phyloP scores from a whole-genome alignment of 2,888 invertebrate species.

The Tachystola acroxantha region DNA sequence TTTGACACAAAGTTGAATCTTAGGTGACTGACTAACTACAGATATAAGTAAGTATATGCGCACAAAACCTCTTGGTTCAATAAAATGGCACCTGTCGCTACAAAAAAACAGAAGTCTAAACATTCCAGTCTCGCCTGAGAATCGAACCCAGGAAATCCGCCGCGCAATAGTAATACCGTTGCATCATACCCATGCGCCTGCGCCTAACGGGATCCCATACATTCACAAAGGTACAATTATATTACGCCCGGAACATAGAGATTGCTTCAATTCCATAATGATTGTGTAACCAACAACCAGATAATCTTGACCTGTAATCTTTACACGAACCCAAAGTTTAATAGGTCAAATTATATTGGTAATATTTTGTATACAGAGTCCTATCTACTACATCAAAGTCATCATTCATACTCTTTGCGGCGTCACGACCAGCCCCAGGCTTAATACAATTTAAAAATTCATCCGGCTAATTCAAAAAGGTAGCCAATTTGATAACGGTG shows the following conservation, averaged over 20 bases:
- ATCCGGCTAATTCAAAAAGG: constrained; percentile 59
- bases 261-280: constrained; percentile 65
- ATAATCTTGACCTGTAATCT: constrained; percentile 13
- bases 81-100: no score
- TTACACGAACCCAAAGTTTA: constrained; percentile 17
- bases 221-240: constrained; percentile 39
- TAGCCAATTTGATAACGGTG: constrained; percentile 40
- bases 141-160: constrained; percentile 66
- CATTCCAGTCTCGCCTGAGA: constrained; percentile 54
- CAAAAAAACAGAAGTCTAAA: constrained; percentile 1
- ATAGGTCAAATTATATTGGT: constrained; percentile 30
- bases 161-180: constrained; percentile 39
- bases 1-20: no score
- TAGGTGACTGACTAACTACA: no score
- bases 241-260: constrained; percentile 61
- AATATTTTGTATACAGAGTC: constrained; percentile 22
- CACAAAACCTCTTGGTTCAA: no score
- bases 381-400: constrained; percentile 37
- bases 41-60: no score
- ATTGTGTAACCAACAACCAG: constrained; percentile 46
- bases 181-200: constrained; percentile 25
- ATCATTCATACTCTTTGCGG: constrained; percentile 71
- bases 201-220: constrained; percentile 45
- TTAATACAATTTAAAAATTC: constrained; percentile 69
- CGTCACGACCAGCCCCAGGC: constrained; percentile 67